A percentile compares a stretch with the other conserved stretches of the same genome.
phyloP scores from a whole-genome alignment of 2,797 vertebrate species.

The Sebastes nivosus region DNA sequence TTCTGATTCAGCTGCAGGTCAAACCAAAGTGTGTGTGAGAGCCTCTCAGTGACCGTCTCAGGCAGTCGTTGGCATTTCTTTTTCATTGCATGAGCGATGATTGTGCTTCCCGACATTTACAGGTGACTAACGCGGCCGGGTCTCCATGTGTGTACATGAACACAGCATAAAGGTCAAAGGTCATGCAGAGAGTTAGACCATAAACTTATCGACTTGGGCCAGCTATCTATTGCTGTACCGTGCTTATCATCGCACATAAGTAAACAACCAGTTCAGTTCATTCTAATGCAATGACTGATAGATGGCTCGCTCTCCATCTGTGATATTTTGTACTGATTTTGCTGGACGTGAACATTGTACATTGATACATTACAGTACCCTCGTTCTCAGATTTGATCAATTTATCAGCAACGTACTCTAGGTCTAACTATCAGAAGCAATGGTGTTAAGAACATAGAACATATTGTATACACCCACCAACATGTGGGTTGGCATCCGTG shows the following conservation, averaged over 20 bases:
- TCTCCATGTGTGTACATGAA: neutral
- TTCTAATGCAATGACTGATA: too few relatives aligned
- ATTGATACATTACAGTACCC: too few relatives aligned
- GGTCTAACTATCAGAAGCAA: neutral
- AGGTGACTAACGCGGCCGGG: constrained; percentile 7
- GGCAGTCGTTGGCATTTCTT: constrained; percentile 14
- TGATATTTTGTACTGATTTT: too few relatives aligned
- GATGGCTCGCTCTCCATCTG: too few relatives aligned
- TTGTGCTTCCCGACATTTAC: neutral
- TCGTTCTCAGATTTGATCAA: neutral
- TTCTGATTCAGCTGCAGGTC: constrained; percentile 7
- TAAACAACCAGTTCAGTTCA: too few relatives aligned
- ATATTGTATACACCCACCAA: neutral
- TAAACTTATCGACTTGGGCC: neutral
- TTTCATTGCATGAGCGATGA: constrained; percentile 6
- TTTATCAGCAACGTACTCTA: neutral
- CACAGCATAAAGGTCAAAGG: neutral
- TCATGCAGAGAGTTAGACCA: neutral
- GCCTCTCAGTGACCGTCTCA: neutral
- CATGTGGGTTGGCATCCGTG: neutral
- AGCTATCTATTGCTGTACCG: too few relatives aligned
- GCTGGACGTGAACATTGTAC: too few relatives aligned
- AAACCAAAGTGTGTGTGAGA: neutral
- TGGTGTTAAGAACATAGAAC: neutral
- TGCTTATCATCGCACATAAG: too few relatives aligned